Percentiles rank a stretch among this genome's conserved stretches.
phyloP scores from a whole-genome alignment of 1,140 invertebrate species.

The Lineus longissimus region DNA sequence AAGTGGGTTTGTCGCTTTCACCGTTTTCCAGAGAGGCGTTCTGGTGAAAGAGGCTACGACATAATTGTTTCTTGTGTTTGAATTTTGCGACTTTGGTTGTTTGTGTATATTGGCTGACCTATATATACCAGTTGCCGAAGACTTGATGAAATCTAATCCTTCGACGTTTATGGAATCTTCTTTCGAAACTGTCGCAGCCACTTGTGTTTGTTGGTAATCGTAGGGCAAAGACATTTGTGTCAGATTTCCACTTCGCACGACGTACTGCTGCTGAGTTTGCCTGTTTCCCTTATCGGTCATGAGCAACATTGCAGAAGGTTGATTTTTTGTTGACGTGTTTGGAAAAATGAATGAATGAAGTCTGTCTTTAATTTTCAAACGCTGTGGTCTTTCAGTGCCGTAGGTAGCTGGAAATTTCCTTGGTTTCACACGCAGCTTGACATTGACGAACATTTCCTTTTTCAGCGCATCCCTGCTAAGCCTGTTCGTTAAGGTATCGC shows the following conservation, averaged over 20 bases:
- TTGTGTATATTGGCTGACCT: not conserved
- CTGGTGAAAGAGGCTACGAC: not conserved
- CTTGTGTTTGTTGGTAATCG: slow-evolving; percentile 4
- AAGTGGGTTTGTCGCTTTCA: not conserved
- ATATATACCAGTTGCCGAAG: not conserved
- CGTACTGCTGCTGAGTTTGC: not conserved
- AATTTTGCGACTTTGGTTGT: not conserved
- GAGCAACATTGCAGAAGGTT: not conserved
- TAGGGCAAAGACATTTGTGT: not conserved
- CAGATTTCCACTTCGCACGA: slow-evolving; percentile 1
- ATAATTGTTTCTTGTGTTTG: not conserved
- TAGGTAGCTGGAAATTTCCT: slow-evolving; percentile 7
- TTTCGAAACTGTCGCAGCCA: not conserved
- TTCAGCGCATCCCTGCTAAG: not conserved
- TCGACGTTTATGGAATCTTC: not conserved
- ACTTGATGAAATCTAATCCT: not conserved
- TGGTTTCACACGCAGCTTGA: not conserved
- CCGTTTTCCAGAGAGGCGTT: slow-evolving; percentile 5
- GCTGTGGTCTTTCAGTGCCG: not conserved
- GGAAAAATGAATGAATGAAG: slow-evolving; percentile 6
- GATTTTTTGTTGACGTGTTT: not conserved
- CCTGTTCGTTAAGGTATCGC: not conserved
- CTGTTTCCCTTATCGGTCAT: not conserved
- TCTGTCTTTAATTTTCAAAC: not conserved
- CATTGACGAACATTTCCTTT: slow-evolving; percentile 2